These are phyloP conservation scores for Chloroclysta siterata DNA, from an alignment of 2,888 invertebrate genomes.

Conservation along the genomic window DNA sequence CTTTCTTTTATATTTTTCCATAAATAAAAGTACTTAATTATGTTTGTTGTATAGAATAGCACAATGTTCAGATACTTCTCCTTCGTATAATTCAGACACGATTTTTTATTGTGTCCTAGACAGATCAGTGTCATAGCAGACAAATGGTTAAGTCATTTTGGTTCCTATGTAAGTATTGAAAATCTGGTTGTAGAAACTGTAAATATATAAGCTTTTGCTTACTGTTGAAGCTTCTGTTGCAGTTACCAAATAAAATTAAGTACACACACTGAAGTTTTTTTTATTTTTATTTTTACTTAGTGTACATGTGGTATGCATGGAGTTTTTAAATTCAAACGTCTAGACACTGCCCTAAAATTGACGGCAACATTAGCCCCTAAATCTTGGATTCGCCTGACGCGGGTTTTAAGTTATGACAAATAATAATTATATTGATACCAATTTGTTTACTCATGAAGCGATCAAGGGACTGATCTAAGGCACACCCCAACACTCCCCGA, in stretches of 20 bases:
- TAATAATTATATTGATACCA: too few species aligned
- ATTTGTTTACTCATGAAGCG: too few species aligned
- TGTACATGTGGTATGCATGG: conserved; percentile 10
- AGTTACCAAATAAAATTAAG: conserved; percentile 81
- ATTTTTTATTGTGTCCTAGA: background rate
- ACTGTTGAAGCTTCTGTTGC: conserved; percentile 69
- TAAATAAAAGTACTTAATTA: conserved; percentile 55
- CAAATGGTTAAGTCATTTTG: conserved; percentile 29
- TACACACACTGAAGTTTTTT: conserved; percentile 61
- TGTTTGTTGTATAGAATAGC: conserved; percentile 35
- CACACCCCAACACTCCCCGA: too few species aligned
- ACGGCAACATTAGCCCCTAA: too few species aligned
- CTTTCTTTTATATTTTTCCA: conserved; percentile 48
- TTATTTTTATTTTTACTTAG: conserved; percentile 51
- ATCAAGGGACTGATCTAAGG: too few species aligned
- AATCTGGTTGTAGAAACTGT: conserved; percentile 43
- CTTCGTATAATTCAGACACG: conserved; percentile 5
- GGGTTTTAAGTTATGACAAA: too few species aligned
- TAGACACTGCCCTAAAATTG: too few species aligned
- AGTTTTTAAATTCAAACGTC: background rate
- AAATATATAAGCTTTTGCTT: conserved; percentile 58
- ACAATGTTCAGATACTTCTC: conserved; percentile 26
- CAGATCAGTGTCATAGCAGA: background rate
- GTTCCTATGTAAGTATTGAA: conserved; percentile 34
- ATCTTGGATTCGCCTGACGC: too few species aligned